A percentile compares a stretch with the other conserved stretches of the same genome.
Conservation (phyloP, 2,113 vertebrate genomes). For the Pluvialis apricaria region DNA sequence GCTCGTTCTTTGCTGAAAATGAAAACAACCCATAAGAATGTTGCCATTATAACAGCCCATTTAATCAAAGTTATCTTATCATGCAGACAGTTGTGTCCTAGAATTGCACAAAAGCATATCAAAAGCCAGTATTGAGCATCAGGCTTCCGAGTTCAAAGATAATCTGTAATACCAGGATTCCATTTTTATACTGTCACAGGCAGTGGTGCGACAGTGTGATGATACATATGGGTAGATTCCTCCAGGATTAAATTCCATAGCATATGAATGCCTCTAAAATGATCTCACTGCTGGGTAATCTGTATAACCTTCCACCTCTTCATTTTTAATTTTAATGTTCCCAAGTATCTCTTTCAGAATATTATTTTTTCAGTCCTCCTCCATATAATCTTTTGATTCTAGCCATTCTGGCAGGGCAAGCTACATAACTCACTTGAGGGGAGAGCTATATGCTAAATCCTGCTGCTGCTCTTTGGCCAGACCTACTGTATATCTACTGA, state of each 20-base stretch:
- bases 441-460: not conserved
- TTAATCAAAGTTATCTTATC: slow-evolving; percentile 2
- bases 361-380: not conserved
- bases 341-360: not conserved
- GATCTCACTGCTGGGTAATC: not conserved
- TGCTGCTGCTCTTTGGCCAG: not conserved
- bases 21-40: not conserved
- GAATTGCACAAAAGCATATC: not conserved
- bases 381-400: not conserved
- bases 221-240: not conserved
- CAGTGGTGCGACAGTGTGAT: not conserved
- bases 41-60: not conserved
- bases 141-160: not conserved
- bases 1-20: not conserved
- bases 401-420: not conserved
- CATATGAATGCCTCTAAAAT: not conserved
- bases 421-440: not conserved
- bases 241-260: slow-evolving; percentile 18
- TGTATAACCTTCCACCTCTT: not conserved
- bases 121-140: not conserved
- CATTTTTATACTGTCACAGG: not conserved
- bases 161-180: not conserved
- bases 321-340: not conserved
- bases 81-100: not conserved
- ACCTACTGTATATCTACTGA: not conserved